Evolutionary conservation across 2,888 invertebrate genomes (phyloP).

Genomic region (Ichneumon xanthorius): DNA sequence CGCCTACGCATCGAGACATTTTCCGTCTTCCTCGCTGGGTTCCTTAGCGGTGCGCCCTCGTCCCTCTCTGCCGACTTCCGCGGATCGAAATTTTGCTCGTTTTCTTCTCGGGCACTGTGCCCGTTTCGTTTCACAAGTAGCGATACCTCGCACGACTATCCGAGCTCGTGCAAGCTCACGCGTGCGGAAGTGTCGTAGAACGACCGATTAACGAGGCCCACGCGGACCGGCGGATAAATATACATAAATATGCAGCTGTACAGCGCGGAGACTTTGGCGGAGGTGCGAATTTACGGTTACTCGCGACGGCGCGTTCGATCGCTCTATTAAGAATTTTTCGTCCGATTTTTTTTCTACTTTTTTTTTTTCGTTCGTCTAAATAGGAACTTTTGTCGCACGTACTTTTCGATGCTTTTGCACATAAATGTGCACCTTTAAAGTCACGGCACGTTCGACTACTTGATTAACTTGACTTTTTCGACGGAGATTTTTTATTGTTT

Average conservation of each 20-base stretch:
- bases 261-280: slow-evolving; percentile 1
- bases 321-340: not conserved
- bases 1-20: slow-evolving; percentile 27
- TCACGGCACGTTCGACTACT: too few relatives aligned
- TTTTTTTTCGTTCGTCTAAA: too few relatives aligned
- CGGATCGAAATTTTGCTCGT: slow-evolving; percentile 25
- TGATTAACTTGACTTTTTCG: too few relatives aligned
- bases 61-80: slow-evolving; percentile 26
- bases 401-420: too few relatives aligned
- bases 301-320: not conserved
- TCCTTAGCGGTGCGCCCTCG: not conserved
- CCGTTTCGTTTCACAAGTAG: slow-evolving; percentile 31
- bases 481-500: too few relatives aligned
- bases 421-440: too few relatives aligned
- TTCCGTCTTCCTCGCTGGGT: slow-evolving; percentile 8
- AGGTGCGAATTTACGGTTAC: not conserved
- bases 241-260: not conserved
- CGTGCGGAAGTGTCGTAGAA: slow-evolving; percentile 30
- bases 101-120: slow-evolving; percentile 43
- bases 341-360: too few relatives aligned
- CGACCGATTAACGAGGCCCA: slow-evolving; percentile 21
- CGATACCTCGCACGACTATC: not conserved
- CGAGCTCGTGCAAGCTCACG: not conserved
- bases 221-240: not conserved
- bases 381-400: too few relatives aligned